Evolutionary conservation across 2,113 vertebrate genomes (phyloP), one percentile per base, ranked within the genome.

Genomic region (Turnix velox): DNA sequence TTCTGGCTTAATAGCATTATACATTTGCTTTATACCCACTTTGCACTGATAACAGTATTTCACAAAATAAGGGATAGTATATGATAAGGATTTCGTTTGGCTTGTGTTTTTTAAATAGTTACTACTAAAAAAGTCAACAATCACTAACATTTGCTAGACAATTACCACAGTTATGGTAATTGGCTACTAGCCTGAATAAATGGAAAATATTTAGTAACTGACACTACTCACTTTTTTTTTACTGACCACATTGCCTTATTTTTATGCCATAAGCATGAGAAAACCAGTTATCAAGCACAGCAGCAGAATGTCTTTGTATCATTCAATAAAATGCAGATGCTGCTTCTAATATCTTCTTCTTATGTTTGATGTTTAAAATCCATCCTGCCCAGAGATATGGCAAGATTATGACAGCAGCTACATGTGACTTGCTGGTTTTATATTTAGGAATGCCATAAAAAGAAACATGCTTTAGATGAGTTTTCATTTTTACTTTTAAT

Each of bases 401-500:
- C 8, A 74, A 63, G 75, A 86, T 71, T 74, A 52, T 66, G 59
- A 39, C 13, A 74, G 48, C 28, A 76, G 37, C 49, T 87, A 75
- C 31, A 28, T 61, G 52, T 94, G 72, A 48, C 33, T 31, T 48
- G 17, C 39, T 90, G 35, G 22, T 69, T 85, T 88, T 83, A 40
- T 73, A 43, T 18, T 66, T 66, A 59, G 24, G 28, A 73, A 76
- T 73, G 31, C 4, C 54, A 85, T 75, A 61, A 87, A 93, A 93
- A 63, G 24, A 67, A 89, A 55, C 0, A 0, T 31, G 31, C 20
- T 9, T 0, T 66, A 25, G 75, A 79, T 18, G 5, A 59, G 15
- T 67, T 81, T 93, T 83, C 3, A 24, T 42, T 68, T 90, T 67
- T 78, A 19, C 25, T 83, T 92, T 74, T 76, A 67, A 69, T 62